Conservation (phyloP, 1,140 invertebrate species). For the Xylocopa sonorina region DNA sequence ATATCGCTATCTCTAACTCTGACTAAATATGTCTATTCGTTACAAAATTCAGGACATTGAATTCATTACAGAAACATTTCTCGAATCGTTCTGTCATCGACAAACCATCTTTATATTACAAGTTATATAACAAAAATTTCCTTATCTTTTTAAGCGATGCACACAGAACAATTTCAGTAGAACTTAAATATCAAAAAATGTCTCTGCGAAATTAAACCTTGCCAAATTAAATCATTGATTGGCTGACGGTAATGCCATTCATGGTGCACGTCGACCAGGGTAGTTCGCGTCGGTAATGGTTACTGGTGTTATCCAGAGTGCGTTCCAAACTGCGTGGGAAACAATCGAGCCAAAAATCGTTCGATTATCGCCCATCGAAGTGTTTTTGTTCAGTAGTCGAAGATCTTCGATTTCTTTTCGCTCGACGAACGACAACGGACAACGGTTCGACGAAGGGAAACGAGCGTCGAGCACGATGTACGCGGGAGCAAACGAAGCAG, state of each 20-base stretch:
- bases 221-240: no score
- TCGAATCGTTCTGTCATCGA: no score
- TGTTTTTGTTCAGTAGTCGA: background rate
- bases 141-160: no score
- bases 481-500: background rate
- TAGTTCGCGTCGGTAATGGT: slow-evolving; percentile 59
- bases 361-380: background rate
- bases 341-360: background rate
- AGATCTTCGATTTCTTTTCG: background rate
- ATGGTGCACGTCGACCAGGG: slow-evolving; percentile 41
- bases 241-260: slow-evolving; percentile 60
- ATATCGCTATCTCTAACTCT: no score
- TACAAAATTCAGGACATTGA: no score
- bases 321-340: slow-evolving; percentile 7
- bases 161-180: no score
- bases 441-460: background rate
- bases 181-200: no score
- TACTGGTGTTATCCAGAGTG: slow-evolving; percentile 43
- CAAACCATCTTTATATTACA: no score
- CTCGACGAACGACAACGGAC: background rate
- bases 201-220: no score
- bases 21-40: no score
- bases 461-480: background rate
- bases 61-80: no score
- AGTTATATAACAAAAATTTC: no score